phyloP scores from a whole-genome alignment of 2,797 vertebrate genomes.

The Molossus alvarezi region DNA sequence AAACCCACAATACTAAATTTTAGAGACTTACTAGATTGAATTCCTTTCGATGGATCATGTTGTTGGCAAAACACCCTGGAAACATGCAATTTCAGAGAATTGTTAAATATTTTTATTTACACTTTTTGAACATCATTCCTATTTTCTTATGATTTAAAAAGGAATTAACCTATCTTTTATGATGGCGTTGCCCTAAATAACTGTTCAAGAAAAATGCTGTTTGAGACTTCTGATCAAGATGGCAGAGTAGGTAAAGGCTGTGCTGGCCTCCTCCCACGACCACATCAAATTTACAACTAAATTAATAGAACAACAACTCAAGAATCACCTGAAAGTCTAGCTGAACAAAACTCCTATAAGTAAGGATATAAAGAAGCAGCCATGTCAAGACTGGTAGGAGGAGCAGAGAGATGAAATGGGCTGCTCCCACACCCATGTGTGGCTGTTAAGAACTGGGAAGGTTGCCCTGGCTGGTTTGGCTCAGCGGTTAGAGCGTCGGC shows the following conservation, averaged over 20 bases:
- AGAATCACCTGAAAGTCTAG: not conserved
- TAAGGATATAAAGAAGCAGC: not conserved
- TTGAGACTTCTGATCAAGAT: not conserved
- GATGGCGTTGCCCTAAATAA: not conserved
- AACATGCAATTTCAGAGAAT: conserved; percentile 84
- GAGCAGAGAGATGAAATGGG: not conserved
- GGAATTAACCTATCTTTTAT: conserved; percentile 55
- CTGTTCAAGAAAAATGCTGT: conserved; percentile 34
- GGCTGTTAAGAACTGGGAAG: not conserved
- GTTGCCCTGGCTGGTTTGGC: too few species aligned
- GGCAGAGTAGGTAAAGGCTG: not conserved
- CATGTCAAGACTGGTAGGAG: not conserved
- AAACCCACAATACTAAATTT: conserved; percentile 47
- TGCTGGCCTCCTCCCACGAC: not conserved
- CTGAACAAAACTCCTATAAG: not conserved
- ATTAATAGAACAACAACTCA: not conserved
- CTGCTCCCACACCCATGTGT: not conserved
- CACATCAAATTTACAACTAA: not conserved
- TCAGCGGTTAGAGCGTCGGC: too few species aligned
- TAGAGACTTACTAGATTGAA: conserved; percentile 70
- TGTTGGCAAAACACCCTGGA: conserved; percentile 89
- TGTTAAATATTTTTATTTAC: conserved; percentile 81
- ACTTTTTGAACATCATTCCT: conserved; percentile 23
- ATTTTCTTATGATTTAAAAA: conserved; percentile 75
- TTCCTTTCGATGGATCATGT: conserved; percentile 74